Base-by-base conservation (phyloP, 2,797 vertebrate species). In the Meda fulgida region DNA sequence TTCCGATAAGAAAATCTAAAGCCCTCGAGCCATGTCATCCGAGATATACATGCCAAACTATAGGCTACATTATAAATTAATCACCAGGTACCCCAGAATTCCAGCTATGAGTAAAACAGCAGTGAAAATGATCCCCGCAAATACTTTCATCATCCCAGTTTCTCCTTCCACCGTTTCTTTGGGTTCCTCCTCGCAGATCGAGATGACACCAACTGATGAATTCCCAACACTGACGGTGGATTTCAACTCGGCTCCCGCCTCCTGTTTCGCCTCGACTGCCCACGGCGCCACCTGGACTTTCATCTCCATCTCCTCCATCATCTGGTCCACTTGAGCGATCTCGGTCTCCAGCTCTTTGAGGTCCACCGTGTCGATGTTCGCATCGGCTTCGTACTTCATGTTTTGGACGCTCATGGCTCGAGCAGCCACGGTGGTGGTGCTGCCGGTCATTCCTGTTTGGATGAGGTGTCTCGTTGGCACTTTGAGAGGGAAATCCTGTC, bases 221-320 rank as follows among this genome's bases (percentile, higher is more conserved):
- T 96, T 97, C 0, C 96, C 96, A 0, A 95, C 92, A 2, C 96
- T 97, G 92, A 95, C 90, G 51, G 95, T 95, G 89, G 97, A 97
- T 89, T 97, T 97, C 23, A 99, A 96, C 93, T 99, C 98, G 0
- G 97, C 97, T 8, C 98, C 97, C 0, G 97, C 95, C 81, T 97
- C 95, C 92, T 98, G 97, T 89, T 97, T 97, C 53, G 98, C 97
- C 89, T 98, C 97, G 58, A 99, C 97, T 0, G 97, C 97, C 98
- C 98, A 99, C 73, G 96, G 97, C 34, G 97, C 97, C 83, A 99
- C 98, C 91, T 95, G 98, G 87, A 99, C 98, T 90, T 98, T 99
- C 97, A 97, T 97, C 92, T 99, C 98, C 98, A 99, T 99, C 92
- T 99, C 97, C 87, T 97, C 95, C 95, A 98, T 96, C 97, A 99